Evolutionary conservation across 1,140 invertebrate species (phyloP), one percentile per base, ranked within the genome.

Genomic region (Tribolium madens): DNA sequence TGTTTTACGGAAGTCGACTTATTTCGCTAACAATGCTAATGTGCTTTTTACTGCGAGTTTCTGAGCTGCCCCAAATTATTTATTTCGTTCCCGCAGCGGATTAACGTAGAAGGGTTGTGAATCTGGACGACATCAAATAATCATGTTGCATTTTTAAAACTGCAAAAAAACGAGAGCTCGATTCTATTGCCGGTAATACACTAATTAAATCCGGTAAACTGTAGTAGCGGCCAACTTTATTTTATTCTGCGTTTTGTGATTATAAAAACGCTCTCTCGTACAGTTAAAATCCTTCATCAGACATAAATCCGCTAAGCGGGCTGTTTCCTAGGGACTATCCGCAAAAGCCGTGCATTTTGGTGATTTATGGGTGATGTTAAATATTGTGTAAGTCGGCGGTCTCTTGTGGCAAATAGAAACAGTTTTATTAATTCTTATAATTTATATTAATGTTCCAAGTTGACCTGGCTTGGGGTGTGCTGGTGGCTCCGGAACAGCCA

Each of bases 381-480:
- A 60, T 60, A 60, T 60, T 26, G 18, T 26, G 53, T 33, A 64
- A 33, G 57, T 64, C 14, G 57, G 10, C 14, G 26, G 21, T 48
- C 73, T 21, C 76, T 26, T 31, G 76, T 64, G 42, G 57, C 52
- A 73, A 80, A 72, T 73, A 76, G 17, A 18, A 57, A 17, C 72
- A 74, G 75, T 80, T 78, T 75, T 79, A 74, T 78, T 80, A 79
- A 80, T 80, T 80, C 79, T 80, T 80, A 76, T 78, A 80, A 79
- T 79, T 80, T 77, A 80, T 77, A 80, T 79, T 80, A 80, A 80
- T 80, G 79, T 76, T 36, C 17, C 47, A 79, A 80, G 77, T 80
- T 80, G 21, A 33, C 50, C 31, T 0, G 9, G 26, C 46, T n/a
- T 10, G 26, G 50, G 5, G 36, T 70, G 9, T 47, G 7, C 14